Evolutionary conservation across 2,113 vertebrate genomes (phyloP).

Genomic region (Upupa epops): DNA sequence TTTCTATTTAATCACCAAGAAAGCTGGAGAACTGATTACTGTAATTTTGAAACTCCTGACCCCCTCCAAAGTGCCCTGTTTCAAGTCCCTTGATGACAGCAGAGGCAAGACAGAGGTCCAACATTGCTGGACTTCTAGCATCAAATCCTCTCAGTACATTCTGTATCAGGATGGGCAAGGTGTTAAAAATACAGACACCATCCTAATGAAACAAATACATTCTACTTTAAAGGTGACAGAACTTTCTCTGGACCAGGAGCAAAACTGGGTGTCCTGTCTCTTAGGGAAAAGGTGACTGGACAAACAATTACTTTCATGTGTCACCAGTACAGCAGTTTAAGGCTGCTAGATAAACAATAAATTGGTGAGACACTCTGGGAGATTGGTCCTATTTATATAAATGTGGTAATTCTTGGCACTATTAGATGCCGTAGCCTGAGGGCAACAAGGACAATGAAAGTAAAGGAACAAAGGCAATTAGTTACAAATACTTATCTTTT

Average conservation of each 20-base stretch:
- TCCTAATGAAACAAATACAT: neutral
- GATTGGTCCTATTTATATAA: neutral
- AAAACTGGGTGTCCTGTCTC: neutral
- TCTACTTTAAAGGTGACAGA: neutral
- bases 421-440: neutral
- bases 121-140: neutral
- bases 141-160: neutral
- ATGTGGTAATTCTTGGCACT: neutral
- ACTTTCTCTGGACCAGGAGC: neutral
- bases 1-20: neutral
- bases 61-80: neutral
- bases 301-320: neutral
- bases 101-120: neutral
- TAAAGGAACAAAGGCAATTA: neutral
- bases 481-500: neutral
- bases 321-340: neutral
- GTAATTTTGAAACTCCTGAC: neutral
- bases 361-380: neutral
- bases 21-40: neutral
- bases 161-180: neutral
- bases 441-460: neutral
- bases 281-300: neutral
- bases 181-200: neutral
- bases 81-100: neutral
- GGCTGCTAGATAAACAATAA: neutral